Evolutionary conservation across 2,113 vertebrate genomes (phyloP).

Genomic region (Pimephales promelas): DNA sequence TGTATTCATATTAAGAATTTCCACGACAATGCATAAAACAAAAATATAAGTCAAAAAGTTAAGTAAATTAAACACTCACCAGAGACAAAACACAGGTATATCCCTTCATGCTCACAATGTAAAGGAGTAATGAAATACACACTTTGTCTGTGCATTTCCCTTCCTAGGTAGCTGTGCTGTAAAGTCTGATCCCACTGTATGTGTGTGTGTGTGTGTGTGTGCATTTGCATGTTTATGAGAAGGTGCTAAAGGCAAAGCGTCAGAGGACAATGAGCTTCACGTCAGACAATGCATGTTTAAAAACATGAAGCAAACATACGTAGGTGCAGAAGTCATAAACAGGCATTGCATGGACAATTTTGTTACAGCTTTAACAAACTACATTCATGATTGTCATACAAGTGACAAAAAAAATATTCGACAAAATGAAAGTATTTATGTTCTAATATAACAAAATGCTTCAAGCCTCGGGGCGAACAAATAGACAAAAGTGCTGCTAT

Average conservation of each 20-base stretch:
- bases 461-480: neutral
- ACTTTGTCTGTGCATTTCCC: neutral
- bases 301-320: neutral
- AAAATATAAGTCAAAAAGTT: neutral
- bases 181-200: neutral
- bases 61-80: slow-evolving; percentile 8
- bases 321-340: neutral
- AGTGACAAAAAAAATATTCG: neutral
- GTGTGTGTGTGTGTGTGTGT: neutral
- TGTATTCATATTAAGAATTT: too few species aligned
- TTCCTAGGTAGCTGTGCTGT: neutral
- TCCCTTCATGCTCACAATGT: neutral
- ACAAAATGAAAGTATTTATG: neutral
- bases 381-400: neutral
- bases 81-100: neutral
- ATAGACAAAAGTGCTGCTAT: neutral
- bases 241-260: neutral
- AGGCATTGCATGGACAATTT: neutral
- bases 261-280: neutral
- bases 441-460: neutral
- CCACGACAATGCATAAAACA: neutral
- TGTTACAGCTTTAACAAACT: neutral
- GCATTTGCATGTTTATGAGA: slow-evolving; percentile 15
- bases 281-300: neutral
- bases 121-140: too few species aligned